These are phyloP conservation scores for Ciconia boyciana DNA, from an alignment of 2,113 vertebrate species.

Conservation along the genomic window DNA sequence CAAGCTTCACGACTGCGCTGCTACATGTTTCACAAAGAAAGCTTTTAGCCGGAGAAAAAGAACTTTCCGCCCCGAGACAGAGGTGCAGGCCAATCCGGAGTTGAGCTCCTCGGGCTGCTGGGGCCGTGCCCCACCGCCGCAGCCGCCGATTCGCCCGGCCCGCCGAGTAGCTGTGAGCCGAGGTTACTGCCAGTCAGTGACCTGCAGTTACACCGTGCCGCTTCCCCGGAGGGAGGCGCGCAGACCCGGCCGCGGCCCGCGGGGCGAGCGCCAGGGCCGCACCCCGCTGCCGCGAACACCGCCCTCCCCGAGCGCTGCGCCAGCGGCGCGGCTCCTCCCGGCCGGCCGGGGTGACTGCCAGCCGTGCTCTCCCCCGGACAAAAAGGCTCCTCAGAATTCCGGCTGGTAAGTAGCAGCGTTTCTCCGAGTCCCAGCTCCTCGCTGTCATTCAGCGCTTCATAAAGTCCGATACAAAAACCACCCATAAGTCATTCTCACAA, in stretches of 20 bases:
- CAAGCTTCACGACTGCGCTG: not conserved
- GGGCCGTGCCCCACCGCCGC: slow-evolving; percentile 47
- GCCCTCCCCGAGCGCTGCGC: not conserved
- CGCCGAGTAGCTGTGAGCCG: slow-evolving; percentile 21
- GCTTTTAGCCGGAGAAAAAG: not conserved
- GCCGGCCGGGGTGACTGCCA: not conserved
- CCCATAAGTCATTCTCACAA: not conserved
- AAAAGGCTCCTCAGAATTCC: too few species aligned
- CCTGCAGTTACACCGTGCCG: slow-evolving; percentile 39
- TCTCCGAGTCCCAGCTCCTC: not conserved
- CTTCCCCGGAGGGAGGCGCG: too few species aligned
- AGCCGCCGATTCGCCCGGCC: slow-evolving; percentile 29
- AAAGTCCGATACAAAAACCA: not conserved
- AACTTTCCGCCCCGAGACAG: slow-evolving; percentile 50
- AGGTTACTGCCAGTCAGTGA: slow-evolving; percentile 73
- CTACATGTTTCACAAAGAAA: not conserved
- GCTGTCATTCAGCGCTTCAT: not conserved
- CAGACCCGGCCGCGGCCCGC: too few species aligned
- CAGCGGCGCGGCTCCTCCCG: not conserved
- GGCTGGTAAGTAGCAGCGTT: too few species aligned
- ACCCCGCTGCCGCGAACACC: not conserved
- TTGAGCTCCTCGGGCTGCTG: slow-evolving; percentile 19
- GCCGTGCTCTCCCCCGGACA: not conserved
- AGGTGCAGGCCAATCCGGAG: slow-evolving; percentile 41
- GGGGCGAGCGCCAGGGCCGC: too few species aligned